Base-by-base conservation (phyloP, 1,140 invertebrate genomes). In the Polyergus mexicanus region DNA sequence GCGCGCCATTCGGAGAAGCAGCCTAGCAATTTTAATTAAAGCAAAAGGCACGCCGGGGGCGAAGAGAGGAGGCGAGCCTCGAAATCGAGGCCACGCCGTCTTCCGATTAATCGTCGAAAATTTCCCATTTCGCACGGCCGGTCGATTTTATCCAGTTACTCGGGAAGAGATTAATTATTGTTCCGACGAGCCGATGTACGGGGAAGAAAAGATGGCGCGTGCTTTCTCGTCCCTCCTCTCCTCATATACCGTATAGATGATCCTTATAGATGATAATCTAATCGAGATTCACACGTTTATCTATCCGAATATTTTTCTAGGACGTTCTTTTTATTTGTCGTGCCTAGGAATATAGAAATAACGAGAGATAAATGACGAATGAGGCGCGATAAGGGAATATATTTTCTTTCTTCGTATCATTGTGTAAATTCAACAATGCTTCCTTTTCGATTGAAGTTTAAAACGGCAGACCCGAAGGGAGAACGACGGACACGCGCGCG, bases 1-100 rank as follows among this genome's bases (percentile, higher is more conserved):
- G 56, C 85, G 84, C 87, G 66, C 87, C 71, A 84, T 87, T 88
- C 76, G 62, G 72, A 85, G 72, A 85, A 92, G 93, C 68, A 94
- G 93, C 66, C 87, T 88, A 89, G 88, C 85, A 69, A 93, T 94
- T 94, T 94, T 93, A 94, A 94, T 94, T 94, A 94, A 94, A 92
- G 19, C 54, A 38, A 44, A 74, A 72, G 54, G 68, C 68, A 47
- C 19, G 78, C 65, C 35, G 41, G n/a, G 41, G n/a, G 41, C 32
- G 41, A 47, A 3, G 7, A 66, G 22, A 38, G 13, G 2, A 38
- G 13, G 2, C 16, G 32, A 10, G 35, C 25, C 16, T 51, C 41
- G 66, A 66, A 81, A 81, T 72, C 54, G 38, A 28, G 65, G 66
- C 13, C 28, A 19, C 22, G 65, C 16, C 51, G 51, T 71, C 66